A percentile compares a stretch with the other conserved stretches of the same genome.
phyloP scores from a whole-genome alignment of 2,797 vertebrate species.

The Atherinosoma microstoma region DNA sequence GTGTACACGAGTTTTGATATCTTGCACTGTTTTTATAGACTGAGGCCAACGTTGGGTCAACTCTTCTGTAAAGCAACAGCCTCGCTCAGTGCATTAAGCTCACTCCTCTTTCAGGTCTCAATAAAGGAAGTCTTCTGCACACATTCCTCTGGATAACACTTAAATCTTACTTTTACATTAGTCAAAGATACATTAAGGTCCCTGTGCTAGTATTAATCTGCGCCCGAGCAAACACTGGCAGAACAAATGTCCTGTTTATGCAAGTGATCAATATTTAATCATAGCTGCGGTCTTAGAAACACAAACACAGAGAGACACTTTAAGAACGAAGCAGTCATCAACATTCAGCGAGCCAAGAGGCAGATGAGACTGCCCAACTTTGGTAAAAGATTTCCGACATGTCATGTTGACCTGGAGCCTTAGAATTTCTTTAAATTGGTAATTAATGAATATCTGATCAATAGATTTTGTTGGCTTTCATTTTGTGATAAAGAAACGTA shows the following conservation, averaged over 20 bases:
- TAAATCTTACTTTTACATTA: slow-evolving; percentile 25
- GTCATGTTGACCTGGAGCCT: neutral
- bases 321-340: neutral
- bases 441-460: slow-evolving; percentile 25
- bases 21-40: slow-evolving; percentile 65
- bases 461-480: slow-evolving; percentile 6
- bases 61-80: slow-evolving; percentile 45
- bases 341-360: slow-evolving; percentile 11
- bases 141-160: slow-evolving; percentile 26
- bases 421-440: neutral
- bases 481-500: slow-evolving; percentile 8
- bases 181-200: slow-evolving; percentile 6
- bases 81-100: slow-evolving; percentile 17
- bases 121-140: slow-evolving; percentile 32
- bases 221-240: slow-evolving; percentile 8
- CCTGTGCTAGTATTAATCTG: slow-evolving; percentile 28
- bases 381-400: slow-evolving; percentile 1
- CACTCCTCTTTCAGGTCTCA: slow-evolving; percentile 31
- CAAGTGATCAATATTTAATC: slow-evolving; percentile 54
- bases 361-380: slow-evolving; percentile 9
- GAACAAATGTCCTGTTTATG: slow-evolving; percentile 38
- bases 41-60: slow-evolving; percentile 69
- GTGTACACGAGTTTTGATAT: slow-evolving; percentile 65
- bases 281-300: slow-evolving; percentile 38
- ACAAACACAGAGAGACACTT: slow-evolving; percentile 28